A percentile compares a stretch with the other conserved stretches of the same genome.
phyloP scores from a whole-genome alignment of 2,888 invertebrate genomes.

The Drosophila formosana region DNA sequence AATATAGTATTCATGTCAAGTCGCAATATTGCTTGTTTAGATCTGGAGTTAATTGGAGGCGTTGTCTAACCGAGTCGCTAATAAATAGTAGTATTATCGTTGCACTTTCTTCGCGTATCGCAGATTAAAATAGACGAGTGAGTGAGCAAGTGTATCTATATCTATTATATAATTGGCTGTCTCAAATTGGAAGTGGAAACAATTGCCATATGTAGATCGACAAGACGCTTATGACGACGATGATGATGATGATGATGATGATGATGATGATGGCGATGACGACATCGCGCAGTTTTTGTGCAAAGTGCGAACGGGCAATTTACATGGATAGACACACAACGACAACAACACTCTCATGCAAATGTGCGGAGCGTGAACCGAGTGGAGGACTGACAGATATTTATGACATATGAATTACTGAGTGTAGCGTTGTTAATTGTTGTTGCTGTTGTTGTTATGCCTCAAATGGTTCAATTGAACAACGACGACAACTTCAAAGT shows the following conservation, averaged over 20 bases:
- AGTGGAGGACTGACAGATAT: constrained; percentile 64
- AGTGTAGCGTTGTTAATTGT: constrained; percentile 66
- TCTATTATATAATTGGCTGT: constrained; percentile 57
- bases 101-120: constrained; percentile 22
- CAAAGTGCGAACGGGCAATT: constrained; percentile 64
- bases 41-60: background rate
- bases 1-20: background rate
- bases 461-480: constrained; percentile 72
- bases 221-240: constrained; percentile 37
- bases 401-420: constrained; percentile 78
- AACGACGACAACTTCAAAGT: constrained; percentile 62
- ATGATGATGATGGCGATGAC: constrained; percentile 45
- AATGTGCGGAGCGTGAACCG: constrained; percentile 29
- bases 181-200: constrained; percentile 65
- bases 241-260: constrained; percentile 13
- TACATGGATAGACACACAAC: constrained; percentile 40
- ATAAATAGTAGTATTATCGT: constrained; percentile 11
- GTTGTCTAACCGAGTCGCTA: background rate
- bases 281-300: constrained; percentile 63
- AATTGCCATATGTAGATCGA: constrained; percentile 66
- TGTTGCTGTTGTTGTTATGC: constrained; percentile 50
- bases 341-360: constrained; percentile 23
- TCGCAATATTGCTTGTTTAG: background rate
- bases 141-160: constrained; percentile 15
- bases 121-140: constrained; percentile 32